These are phyloP conservation scores for Cercopithecus diana DNA, from an alignment of 2,797 vertebrate species.

Conservation along the genomic window DNA sequence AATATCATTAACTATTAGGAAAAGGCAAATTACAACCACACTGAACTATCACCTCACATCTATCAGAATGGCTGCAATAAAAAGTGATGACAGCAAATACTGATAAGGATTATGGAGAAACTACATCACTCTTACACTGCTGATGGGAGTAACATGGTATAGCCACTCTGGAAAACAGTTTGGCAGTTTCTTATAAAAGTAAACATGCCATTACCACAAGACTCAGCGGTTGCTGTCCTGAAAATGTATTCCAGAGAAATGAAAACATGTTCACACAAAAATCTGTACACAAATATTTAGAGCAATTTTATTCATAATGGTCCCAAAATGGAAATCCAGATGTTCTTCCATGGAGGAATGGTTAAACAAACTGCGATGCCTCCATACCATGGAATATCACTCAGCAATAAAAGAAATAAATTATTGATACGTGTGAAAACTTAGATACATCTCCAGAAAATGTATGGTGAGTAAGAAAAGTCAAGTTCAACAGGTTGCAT, in stretches of 20 bases:
- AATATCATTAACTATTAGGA: not conserved
- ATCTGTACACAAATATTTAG: not conserved
- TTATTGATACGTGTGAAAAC: not conserved
- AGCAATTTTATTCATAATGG: not conserved
- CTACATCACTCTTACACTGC: not conserved
- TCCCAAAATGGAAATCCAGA: not conserved
- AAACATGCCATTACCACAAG: not conserved
- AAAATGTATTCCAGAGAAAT: not conserved
- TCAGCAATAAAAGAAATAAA: not conserved
- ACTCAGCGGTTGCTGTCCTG: not conserved
- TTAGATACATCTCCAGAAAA: not conserved
- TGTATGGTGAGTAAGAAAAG: not conserved
- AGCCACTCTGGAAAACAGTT: not conserved
- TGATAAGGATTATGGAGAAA: not conserved
- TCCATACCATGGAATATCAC: not conserved
- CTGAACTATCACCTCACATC: not conserved
- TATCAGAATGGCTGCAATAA: not conserved
- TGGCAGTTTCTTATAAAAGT: not conserved
- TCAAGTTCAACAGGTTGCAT: not conserved
- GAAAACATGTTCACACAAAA: constrained; percentile 7
- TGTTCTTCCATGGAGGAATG: not conserved
- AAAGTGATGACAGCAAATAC: not conserved
- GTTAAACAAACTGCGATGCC: not conserved
- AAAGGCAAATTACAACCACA: not conserved
- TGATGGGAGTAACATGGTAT: not conserved